phyloP scores from a whole-genome alignment of 2,797 vertebrate species.

The Zenarchopterus dispar region DNA sequence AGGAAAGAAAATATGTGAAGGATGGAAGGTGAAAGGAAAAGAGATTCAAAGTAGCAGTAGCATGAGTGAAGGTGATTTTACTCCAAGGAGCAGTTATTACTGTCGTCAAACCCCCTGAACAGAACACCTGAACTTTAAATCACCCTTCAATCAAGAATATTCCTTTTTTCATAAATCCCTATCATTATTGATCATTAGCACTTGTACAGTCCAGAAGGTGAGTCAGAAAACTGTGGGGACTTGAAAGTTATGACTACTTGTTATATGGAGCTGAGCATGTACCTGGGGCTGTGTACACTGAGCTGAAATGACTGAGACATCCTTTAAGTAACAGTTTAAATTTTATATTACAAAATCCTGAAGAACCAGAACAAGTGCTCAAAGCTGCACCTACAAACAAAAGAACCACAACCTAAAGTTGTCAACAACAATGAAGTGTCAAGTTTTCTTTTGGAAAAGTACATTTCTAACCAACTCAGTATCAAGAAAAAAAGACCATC shows the following conservation, averaged over 20 bases:
- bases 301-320: constrained; percentile 4
- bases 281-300: not conserved
- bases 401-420: not conserved
- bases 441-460: not conserved
- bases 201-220: too few relatives aligned
- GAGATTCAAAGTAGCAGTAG: not conserved
- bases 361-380: not conserved
- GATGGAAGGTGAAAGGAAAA: not conserved
- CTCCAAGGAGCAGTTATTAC: too few relatives aligned
- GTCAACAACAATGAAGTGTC: not conserved
- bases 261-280: not conserved
- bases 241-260: not conserved
- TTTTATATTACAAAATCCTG: constrained; percentile 10
- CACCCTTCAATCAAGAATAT: not conserved
- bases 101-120: too few relatives aligned
- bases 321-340: constrained; percentile 12
- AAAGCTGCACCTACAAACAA: not conserved
- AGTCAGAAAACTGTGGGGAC: too few relatives aligned
- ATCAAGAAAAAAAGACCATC: not conserved
- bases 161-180: too few relatives aligned
- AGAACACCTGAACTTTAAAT: not conserved
- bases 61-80: too few relatives aligned
- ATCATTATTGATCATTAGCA: too few relatives aligned
- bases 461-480: too few relatives aligned
- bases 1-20: too few relatives aligned